Evolutionary conservation across 2,888 invertebrate species (phyloP).

Genomic region (Deroplatys truncata): DNA sequence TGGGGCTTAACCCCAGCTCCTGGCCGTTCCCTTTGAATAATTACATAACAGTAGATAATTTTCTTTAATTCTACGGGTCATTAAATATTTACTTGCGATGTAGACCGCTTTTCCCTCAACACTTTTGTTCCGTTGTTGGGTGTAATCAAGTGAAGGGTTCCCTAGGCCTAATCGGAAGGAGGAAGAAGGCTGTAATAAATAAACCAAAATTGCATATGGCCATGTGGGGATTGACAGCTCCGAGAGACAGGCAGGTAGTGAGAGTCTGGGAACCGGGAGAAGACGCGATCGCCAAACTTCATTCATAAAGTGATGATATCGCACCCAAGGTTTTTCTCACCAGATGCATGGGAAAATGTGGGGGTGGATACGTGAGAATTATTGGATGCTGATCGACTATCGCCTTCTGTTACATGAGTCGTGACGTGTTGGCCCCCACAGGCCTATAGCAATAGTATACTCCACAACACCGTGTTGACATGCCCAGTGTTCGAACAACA

Average conservation of each 20-base stretch:
- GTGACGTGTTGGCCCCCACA: not conserved
- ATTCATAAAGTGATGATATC: not conserved
- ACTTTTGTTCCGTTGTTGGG: not conserved
- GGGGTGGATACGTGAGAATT: not conserved
- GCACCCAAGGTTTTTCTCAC: not conserved
- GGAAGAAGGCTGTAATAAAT: not conserved
- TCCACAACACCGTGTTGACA: too few species aligned
- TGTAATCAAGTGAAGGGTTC: not conserved
- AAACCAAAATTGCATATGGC: not conserved
- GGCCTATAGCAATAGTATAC: too few species aligned
- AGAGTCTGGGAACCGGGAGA: not conserved
- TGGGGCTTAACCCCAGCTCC: too few species aligned
- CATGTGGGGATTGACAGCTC: not conserved
- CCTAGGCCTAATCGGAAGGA: not conserved
- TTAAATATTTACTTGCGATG: not conserved
- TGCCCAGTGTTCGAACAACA: too few species aligned
- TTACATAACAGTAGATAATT: not conserved
- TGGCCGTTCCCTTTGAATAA: not conserved
- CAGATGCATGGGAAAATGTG: not conserved
- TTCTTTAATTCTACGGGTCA: not conserved
- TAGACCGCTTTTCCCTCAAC: not conserved
- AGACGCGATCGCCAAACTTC: not conserved
- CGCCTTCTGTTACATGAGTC: too few species aligned
- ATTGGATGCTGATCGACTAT: not conserved
- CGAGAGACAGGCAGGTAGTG: not conserved